Percentiles rank a stretch among this genome's conserved stretches.
Evolutionary conservation across 2,113 vertebrate genomes (phyloP).

Genomic region (Haplochromis burtoni): DNA sequence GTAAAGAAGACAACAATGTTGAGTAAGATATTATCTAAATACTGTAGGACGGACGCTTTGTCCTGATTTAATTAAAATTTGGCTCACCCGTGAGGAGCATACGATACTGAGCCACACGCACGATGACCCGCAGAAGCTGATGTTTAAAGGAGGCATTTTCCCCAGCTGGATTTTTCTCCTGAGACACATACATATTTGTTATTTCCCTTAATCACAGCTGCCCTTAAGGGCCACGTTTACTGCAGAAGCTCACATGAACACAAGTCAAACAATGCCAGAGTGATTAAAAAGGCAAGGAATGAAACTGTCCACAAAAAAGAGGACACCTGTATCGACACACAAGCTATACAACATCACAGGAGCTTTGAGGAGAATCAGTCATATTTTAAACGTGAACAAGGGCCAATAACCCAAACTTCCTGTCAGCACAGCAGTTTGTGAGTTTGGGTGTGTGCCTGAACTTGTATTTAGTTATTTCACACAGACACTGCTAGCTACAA

Average conservation of each 20-base stretch:
- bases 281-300: background rate
- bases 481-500: background rate
- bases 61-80: background rate
- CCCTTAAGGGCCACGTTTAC: background rate
- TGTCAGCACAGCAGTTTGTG: background rate
- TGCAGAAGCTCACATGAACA: background rate
- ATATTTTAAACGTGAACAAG: background rate
- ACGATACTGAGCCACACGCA: slow-evolving; percentile 87
- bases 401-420: slow-evolving; percentile 5
- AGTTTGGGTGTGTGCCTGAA: background rate
- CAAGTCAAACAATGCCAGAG: background rate
- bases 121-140: slow-evolving; percentile 83
- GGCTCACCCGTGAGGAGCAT: slow-evolving; percentile 90
- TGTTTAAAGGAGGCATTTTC: slow-evolving; percentile 76
- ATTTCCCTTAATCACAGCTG: background rate
- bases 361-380: background rate
- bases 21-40: background rate
- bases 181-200: slow-evolving; percentile 7
- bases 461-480: background rate
- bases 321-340: background rate
- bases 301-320: background rate
- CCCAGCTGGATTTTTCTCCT: slow-evolving; percentile 71
- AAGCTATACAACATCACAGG: background rate
- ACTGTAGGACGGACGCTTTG: background rate
- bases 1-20: background rate